Conservation (phyloP, 1,140 invertebrate genomes). For the Musca vetustissima region DNA sequence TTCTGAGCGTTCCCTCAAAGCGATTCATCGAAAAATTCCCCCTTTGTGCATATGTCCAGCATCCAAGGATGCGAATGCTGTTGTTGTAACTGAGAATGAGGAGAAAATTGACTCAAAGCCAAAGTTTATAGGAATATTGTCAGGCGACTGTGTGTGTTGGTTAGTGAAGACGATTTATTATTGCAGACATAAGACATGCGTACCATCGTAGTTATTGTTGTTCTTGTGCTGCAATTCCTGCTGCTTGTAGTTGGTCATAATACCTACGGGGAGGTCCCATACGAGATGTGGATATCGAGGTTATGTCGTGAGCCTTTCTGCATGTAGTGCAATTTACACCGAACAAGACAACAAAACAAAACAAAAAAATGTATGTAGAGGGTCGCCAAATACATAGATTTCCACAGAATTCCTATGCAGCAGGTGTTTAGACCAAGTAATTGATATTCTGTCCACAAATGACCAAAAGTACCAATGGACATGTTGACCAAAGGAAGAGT, state of each 20-base stretch:
- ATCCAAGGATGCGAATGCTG: no score
- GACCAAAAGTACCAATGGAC: conserved; percentile 25
- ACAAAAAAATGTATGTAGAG: no score
- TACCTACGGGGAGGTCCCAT: no score
- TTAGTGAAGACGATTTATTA: conserved; percentile 18
- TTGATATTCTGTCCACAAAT: conserved; percentile 55
- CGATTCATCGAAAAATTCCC: no score
- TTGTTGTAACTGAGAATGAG: no score
- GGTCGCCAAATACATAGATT: conserved; percentile 1
- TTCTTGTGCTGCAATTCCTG: neutral
- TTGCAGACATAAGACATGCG: conserved; percentile 16
- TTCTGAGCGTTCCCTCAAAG: no score
- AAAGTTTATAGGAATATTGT: no score
- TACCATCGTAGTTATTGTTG: neutral
- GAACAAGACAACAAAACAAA: no score
- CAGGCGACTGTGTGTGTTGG: no score
- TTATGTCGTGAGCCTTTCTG: neutral
- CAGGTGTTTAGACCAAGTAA: conserved; percentile 56
- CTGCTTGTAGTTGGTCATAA: neutral
- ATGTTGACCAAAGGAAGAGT: conserved; percentile 19
- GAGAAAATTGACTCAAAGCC: no score
- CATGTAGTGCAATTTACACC: neutral
- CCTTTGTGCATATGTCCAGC: no score
- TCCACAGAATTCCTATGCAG: conserved; percentile 49
- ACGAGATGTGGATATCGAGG: neutral